A percentile compares a stretch with the other conserved stretches of the same genome.
These are phyloP conservation scores for Zaprionus davidi DNA, from an alignment of 1,140 invertebrate genomes.

Conservation along the genomic window DNA sequence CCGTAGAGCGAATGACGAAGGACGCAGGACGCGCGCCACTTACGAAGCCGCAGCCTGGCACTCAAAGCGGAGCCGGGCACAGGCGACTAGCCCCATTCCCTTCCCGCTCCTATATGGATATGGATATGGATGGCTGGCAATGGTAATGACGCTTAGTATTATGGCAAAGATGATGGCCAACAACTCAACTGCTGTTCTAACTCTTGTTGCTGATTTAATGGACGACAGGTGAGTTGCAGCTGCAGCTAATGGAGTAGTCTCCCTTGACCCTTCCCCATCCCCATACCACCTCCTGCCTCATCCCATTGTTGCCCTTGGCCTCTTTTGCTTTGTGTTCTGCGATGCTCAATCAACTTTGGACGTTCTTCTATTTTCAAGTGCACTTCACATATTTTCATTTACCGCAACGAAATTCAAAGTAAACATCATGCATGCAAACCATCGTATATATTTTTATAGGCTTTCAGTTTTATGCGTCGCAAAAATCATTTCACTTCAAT, in stretches of 20 bases:
- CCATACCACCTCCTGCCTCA: neutral
- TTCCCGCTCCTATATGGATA: conserved; percentile 38
- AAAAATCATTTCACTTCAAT: conserved; percentile 70
- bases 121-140: conserved; percentile 63
- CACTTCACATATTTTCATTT: conserved; percentile 53
- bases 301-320: neutral
- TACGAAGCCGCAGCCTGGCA: conserved; percentile 25
- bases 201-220: conserved; percentile 34
- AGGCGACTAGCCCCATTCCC: neutral
- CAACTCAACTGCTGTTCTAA: conserved; percentile 16
- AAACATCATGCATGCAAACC: conserved; percentile 45
- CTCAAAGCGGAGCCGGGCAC: neutral
- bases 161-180: conserved; percentile 72
- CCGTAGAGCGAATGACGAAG: conserved; percentile 53
- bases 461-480: conserved; percentile 54
- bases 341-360: conserved; percentile 62
- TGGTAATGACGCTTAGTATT: conserved; percentile 76
- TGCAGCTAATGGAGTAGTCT: conserved; percentile 33
- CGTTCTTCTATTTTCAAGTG: conserved; percentile 38
- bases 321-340: conserved; percentile 18
- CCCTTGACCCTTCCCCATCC: neutral
- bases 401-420: conserved; percentile 43
- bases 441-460: conserved; percentile 55
- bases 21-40: conserved; percentile 19
- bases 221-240: conserved; percentile 38